Evolutionary conservation across 2,797 vertebrate species (phyloP).

Genomic region (Sebastes alutus): DNA sequence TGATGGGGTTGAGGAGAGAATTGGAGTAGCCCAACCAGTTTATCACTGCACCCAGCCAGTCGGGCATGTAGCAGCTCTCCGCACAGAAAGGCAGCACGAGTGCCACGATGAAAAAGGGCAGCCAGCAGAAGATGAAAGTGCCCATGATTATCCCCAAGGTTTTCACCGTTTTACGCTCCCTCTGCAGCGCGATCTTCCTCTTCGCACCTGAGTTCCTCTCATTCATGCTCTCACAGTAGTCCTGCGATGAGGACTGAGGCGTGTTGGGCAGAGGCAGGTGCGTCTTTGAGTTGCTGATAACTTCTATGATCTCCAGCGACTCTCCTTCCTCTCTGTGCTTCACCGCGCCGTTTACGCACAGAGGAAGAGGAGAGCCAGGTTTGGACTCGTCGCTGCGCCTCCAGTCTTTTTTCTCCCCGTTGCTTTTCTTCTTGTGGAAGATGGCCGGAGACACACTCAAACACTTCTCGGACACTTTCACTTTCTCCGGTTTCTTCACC

Average conservation of each 20-base stretch:
- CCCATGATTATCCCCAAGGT: constrained; percentile 98
- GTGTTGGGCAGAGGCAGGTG: constrained; percentile 87
- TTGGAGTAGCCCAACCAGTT: constrained; percentile 99
- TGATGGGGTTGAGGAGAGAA: constrained; percentile 96
- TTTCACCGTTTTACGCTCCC: constrained; percentile 96
- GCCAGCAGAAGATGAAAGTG: constrained; percentile 98
- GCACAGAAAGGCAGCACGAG: constrained; percentile 95
- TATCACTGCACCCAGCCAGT: constrained; percentile 90
- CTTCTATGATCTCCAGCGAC: constrained; percentile 91
- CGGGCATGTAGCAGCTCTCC: constrained; percentile 92
- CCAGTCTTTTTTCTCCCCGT: constrained; percentile 84
- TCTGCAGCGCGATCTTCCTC: constrained; percentile 91
- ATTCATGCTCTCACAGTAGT: constrained; percentile 82
- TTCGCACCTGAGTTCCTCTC: constrained; percentile 89
- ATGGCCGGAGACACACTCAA: constrained; percentile 81
- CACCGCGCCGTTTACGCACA: constrained; percentile 89
- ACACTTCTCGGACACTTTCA: constrained; percentile 78
- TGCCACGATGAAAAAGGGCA: constrained; percentile 98
- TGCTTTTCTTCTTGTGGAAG: constrained; percentile 84
- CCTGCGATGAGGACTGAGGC: constrained; percentile 75
- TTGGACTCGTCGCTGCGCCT: constrained; percentile 81
- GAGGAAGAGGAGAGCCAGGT: constrained; percentile 39
- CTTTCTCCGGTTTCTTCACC: constrained; percentile 89
- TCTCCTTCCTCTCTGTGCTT: constrained; percentile 85
- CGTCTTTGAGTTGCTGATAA: constrained; percentile 86